Evolutionary conservation across 1,140 invertebrate species (phyloP).

Genomic region (Hylyphantes graminicola): DNA sequence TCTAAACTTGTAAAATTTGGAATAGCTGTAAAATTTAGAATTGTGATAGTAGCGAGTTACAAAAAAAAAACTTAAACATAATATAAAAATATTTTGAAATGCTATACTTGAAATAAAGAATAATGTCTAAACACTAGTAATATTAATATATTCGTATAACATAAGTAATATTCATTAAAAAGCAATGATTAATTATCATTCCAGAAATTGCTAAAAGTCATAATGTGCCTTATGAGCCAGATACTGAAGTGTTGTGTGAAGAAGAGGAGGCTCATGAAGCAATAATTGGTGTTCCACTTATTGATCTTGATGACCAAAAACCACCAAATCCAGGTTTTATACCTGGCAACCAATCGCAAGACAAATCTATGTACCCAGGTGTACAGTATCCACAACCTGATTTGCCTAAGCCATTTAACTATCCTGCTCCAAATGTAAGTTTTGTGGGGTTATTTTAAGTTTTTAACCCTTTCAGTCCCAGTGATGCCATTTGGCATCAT

Average conservation of each 20-base stretch:
- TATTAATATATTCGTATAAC: too few species aligned
- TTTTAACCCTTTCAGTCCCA: too few species aligned
- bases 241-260: constrained; percentile 87
- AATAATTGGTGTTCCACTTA: constrained; percentile 28
- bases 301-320: constrained; percentile 28
- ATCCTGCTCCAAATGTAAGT: constrained; percentile 32
- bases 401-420: constrained; percentile 58
- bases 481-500: too few species aligned
- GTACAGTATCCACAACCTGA: constrained; percentile 50
- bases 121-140: too few species aligned
- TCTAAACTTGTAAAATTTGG: too few species aligned
- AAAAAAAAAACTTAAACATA: too few species aligned
- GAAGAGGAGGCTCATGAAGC: constrained; percentile 70
- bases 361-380: constrained; percentile 47
- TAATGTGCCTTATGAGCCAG: constrained; percentile 90
- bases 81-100: too few species aligned
- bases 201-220: constrained; percentile 96
- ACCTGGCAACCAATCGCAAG: constrained; percentile 11
- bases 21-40: too few species aligned
- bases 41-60: too few species aligned
- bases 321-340: constrained; percentile 52
- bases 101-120: too few species aligned
- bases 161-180: too few species aligned
- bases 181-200: constrained; percentile 7
- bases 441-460: neutral